A percentile compares a stretch with the other conserved stretches of the same genome.
These are phyloP conservation scores for Drosophila quadrilineata DNA, from an alignment of 1,140 invertebrate species.

Conservation along the genomic window DNA sequence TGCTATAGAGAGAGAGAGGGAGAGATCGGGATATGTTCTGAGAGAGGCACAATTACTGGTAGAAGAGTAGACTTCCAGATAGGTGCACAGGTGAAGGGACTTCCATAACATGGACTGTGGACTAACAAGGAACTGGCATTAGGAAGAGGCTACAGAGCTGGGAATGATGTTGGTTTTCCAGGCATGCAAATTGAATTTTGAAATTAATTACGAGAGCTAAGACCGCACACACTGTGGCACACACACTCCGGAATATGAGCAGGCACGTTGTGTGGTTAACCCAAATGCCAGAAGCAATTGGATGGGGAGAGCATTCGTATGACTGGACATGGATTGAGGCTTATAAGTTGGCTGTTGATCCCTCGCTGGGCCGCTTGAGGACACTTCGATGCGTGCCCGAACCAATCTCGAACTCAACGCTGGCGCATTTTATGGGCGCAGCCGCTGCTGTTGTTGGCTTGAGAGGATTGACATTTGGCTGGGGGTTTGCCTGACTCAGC, in stretches of 20 bases:
- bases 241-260: slow-evolving; percentile 15
- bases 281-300: slow-evolving; percentile 22
- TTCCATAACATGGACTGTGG: not conserved
- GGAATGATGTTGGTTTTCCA: not conserved
- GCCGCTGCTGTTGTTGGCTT: no score
- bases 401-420: slow-evolving; percentile 58
- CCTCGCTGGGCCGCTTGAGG: slow-evolving; percentile 35
- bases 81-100: slow-evolving; percentile 1
- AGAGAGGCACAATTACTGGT: slow-evolving; percentile 25
- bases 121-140: not conserved
- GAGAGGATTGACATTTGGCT: slow-evolving; percentile 24
- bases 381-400: slow-evolving; percentile 17
- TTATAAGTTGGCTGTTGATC: slow-evolving; percentile 40
- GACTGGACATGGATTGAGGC: not conserved
- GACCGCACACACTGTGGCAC: slow-evolving; percentile 20
- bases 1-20: no score
- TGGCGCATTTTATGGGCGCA: slow-evolving; percentile 54
- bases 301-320: not conserved
- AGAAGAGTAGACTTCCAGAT: slow-evolving; percentile 14
- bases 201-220: slow-evolving; percentile 69
- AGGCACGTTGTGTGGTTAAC: slow-evolving; percentile 45
- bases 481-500: no score
- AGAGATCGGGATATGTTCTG: slow-evolving; percentile 28
- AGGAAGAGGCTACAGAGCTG: not conserved
- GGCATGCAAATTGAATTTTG: slow-evolving; percentile 72